Base-by-base conservation (phyloP, 2,888 invertebrate species). In the Cylindroiulus punctatus region DNA sequence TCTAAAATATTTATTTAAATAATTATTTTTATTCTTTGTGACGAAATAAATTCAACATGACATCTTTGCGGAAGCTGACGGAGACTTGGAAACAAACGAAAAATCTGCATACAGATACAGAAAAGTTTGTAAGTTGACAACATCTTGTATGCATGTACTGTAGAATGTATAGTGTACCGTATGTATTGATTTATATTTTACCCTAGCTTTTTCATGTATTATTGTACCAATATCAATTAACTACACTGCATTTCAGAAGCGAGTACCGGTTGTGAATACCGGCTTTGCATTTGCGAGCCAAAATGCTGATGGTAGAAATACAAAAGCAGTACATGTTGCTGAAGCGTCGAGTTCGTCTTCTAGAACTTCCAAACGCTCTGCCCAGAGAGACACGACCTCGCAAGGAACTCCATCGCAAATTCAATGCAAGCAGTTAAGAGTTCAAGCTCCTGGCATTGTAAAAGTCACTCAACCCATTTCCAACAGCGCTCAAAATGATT, bases 71-170 rank as follows among this genome's bases (percentile, higher is more conserved):
- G 22, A 65, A 65, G 26, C 65, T 65, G 65, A 65, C 65, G 0
- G 65, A 65, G 10, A 26, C 65, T 65, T 65, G 65, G 65, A 65
- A 65, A 65, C 65, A 65, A 22, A 65, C 65, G 65, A 65, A 65
- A 65, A 65, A 65, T 26, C 26, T 65, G 10, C 22, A 52, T 52
- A 19, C 1, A 4, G 52, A 52, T 52, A 5, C 17, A 52, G 65
- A 65, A 26, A 65, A 10, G 26, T 8, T 65, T 65, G 65, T 65
- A 65, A 65, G 65, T n/a, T n/a, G n/a, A n/a, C n/a, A n/a, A n/a
- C n/a, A n/a, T n/a, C n/a, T n/a, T n/a, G n/a, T n/a, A n/a, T n/a
- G n/a, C n/a, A n/a, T n/a, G n/a, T n/a, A n/a, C n/a, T n/a, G n/a
- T n/a, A n/a, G n/a, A n/a, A n/a, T n/a, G n/a, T n/a, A n/a, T n/a